A percentile compares a stretch with the other conserved stretches of the same genome.
phyloP scores from a whole-genome alignment of 2,113 vertebrate genomes.

The Neodon shergylaensis region DNA sequence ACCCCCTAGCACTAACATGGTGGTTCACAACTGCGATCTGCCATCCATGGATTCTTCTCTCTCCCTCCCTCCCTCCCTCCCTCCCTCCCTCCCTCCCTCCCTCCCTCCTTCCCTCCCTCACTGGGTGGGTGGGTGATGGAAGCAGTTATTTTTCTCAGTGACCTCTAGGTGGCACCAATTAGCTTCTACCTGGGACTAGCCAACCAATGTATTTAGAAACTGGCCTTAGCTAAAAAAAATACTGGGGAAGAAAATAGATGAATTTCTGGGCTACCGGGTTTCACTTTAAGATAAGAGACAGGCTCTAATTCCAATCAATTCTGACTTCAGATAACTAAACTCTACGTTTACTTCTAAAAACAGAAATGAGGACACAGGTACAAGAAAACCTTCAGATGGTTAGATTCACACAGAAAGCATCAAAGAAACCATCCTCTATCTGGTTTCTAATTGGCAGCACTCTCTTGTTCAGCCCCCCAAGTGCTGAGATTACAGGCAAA shows the following conservation, averaged over 20 bases:
- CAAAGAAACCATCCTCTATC: background rate
- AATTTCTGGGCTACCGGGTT: background rate
- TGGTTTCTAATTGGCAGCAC: background rate
- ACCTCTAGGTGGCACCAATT: background rate
- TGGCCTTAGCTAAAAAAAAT: background rate
- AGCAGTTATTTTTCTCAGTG: background rate
- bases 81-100: no score
- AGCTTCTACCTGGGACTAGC: constrained; percentile 56
- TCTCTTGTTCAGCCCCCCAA: no score
- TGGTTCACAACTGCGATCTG: background rate
- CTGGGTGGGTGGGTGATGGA: background rate
- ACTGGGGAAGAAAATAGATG: background rate
- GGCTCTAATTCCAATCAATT: background rate
- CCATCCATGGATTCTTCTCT: background rate
- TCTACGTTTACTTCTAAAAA: background rate
- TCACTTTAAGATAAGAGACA: background rate
- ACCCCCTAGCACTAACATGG: background rate
- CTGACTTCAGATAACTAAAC: background rate
- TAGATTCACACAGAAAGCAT: background rate
- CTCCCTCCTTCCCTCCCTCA: no score
- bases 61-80: no score
- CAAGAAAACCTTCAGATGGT: background rate
- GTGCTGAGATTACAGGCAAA: background rate
- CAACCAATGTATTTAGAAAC: background rate
- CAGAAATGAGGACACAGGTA: background rate